Percentiles rank a stretch among this genome's conserved stretches.
Conservation (phyloP, 2,113 vertebrate species). For the Periophthalmodon schlosseri region DNA sequence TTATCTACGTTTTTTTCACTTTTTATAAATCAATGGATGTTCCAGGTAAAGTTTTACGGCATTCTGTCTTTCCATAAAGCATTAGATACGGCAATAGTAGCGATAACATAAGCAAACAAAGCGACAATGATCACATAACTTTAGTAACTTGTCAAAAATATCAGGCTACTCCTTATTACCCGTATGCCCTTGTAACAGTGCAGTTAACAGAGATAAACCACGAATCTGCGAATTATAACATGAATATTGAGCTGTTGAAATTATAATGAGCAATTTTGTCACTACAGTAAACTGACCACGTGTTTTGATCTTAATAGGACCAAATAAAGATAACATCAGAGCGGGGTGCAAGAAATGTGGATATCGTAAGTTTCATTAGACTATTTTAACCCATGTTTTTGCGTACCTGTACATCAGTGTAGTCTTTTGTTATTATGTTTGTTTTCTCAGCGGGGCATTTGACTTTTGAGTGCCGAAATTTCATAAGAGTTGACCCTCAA, state of each 20-base stretch:
- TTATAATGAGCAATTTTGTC: background rate
- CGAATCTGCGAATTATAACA: background rate
- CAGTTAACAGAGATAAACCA: background rate
- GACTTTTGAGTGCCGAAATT: slow-evolving; percentile 97
- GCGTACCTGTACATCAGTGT: background rate
- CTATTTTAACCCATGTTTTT: background rate
- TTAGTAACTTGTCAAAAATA: background rate
- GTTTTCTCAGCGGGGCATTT: slow-evolving; percentile 88
- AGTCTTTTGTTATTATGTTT: background rate
- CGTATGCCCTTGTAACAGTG: background rate
- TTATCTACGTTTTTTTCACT: background rate
- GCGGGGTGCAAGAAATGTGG: slow-evolving; percentile 98
- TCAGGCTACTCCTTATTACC: background rate
- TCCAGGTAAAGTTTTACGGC: slow-evolving; percentile 29
- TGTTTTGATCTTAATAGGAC: slow-evolving; percentile 76
- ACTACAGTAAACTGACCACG: background rate
- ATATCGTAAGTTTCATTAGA: slow-evolving; percentile 87
- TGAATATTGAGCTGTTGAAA: background rate
- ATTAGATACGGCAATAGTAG: background rate
- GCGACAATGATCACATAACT: background rate
- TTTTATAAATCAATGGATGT: slow-evolving; percentile 38
- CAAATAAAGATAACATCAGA: slow-evolving; percentile 96
- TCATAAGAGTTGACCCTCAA: slow-evolving; percentile 94
- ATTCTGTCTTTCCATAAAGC: background rate
- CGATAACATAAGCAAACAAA: background rate